phyloP scores from a whole-genome alignment of 2,888 invertebrate species.

The Temnothorax rugatulus region DNA sequence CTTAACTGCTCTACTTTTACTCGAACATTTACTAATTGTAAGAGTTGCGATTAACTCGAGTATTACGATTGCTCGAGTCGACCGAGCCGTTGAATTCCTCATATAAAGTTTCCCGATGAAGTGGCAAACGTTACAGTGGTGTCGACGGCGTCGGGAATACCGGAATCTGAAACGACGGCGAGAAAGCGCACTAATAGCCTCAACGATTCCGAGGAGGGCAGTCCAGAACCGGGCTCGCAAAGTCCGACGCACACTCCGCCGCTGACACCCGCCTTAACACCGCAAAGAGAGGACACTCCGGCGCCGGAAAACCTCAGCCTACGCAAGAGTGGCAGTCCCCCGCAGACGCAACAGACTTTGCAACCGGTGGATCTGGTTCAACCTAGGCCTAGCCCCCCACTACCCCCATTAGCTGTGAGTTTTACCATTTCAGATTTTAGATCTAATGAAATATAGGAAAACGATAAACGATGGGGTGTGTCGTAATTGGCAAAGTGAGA shows the following conservation, averaged over 20 bases:
- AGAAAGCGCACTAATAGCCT: slow-evolving; percentile 81
- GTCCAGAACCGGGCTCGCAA: slow-evolving; percentile 82
- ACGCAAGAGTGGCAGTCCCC: slow-evolving; percentile 88
- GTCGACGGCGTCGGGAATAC: slow-evolving; percentile 63
- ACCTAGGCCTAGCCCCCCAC: slow-evolving; percentile 81
- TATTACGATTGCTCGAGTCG: background rate
- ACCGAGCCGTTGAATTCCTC: background rate
- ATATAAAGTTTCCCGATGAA: slow-evolving; percentile 10
- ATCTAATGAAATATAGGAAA: background rate
- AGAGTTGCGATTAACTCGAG: background rate
- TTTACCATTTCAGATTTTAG: background rate
- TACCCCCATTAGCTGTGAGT: slow-evolving; percentile 81
- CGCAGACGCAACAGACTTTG: slow-evolving; percentile 81
- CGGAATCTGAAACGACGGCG: slow-evolving; percentile 71
- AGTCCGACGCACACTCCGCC: slow-evolving; percentile 83
- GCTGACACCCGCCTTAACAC: slow-evolving; percentile 81
- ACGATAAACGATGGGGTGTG: too few relatives aligned
- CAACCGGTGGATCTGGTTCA: slow-evolving; percentile 83
- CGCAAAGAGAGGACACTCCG: slow-evolving; percentile 85
- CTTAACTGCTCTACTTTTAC: background rate
- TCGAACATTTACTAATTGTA: background rate
- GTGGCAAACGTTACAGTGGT: slow-evolving; percentile 49
- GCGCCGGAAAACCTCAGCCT: slow-evolving; percentile 94
- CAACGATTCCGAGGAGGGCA: slow-evolving; percentile 84
- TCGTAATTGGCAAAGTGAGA: background rate